Conservation (phyloP, 2,113 vertebrate genomes). For the Abramis brama region DNA sequence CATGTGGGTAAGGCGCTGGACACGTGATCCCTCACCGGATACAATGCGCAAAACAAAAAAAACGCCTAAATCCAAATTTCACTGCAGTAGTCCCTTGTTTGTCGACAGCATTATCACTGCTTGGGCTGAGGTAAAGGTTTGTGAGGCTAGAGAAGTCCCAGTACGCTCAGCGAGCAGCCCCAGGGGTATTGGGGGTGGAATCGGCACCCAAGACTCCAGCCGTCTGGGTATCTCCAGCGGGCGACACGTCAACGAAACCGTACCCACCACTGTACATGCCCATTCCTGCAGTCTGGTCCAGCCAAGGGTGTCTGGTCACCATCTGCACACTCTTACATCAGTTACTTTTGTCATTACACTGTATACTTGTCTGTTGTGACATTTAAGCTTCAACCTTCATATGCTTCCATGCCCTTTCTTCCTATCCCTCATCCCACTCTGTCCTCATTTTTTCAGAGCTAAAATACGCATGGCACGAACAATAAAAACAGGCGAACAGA, state of each 20-base stretch:
- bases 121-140: constrained; percentile 63
- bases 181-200: constrained; percentile 58
- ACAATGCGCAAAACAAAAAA: constrained; percentile 57
- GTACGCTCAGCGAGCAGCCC: constrained; percentile 71
- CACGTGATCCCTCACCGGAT: constrained; percentile 72
- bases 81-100: constrained; percentile 66
- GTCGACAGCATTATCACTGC: constrained; percentile 65
- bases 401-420: constrained; percentile 3
- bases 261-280: constrained; percentile 6
- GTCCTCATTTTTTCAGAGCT: constrained; percentile 32
- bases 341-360: constrained; percentile 9
- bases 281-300: not conserved
- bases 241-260: constrained; percentile 50
- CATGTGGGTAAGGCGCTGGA: constrained; percentile 69
- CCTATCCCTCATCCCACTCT: constrained; percentile 4
- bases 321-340: constrained; percentile 9
- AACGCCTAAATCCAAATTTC: constrained; percentile 70
- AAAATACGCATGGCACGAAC: constrained; percentile 20
- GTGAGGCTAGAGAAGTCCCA: constrained; percentile 60
- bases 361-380: constrained; percentile 25
- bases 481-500: constrained; percentile 24
- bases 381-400: constrained; percentile 45
- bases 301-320: constrained; percentile 11
- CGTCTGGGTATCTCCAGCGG: constrained; percentile 48
- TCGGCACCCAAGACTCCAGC: constrained; percentile 41